Evolutionary conservation across 2,797 vertebrate species (phyloP), one percentile per base, ranked within the genome.

Genomic region (Enteromius treurensis): DNA sequence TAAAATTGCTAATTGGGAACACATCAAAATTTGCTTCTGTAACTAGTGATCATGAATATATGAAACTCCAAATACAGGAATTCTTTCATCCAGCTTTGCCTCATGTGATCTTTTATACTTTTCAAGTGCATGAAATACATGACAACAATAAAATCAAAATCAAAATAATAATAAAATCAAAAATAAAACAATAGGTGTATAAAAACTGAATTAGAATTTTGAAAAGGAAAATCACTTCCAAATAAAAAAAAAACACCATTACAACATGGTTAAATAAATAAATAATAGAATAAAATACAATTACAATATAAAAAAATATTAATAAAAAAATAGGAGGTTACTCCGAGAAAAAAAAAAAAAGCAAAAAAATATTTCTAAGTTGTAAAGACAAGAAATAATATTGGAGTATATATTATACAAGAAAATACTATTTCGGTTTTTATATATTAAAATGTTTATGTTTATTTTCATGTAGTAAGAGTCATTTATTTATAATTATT

Each of bases 1-100:
- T 23, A n/a, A 81, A 47, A 49, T 19, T 23, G 55, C 4, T n/a
- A 37, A 47, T 73, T 81, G 40, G 69, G 42, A 49, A 51, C 21
- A 13, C 40, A 55, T 53, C 2, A 14, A 67, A 68, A 58, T 7
- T 32, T 10, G 47, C 73, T 68, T 82, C n/a, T 49, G 55, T 81
- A 73, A 19, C 26, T 17, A 21, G 40, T 60, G 26, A 58, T 55
- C 0, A 14, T 65, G 19, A 62, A 23, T 45, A 45, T 26, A 32
- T 53, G 4, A 75, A 49, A 84, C 53, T 60, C 34, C n/a, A 10
- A 42, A 55, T 26, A 26, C 15, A 5, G 74, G 53, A 68, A 55
- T 17, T 34, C 17, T 49, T 62, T 40, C 29, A 60, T 40, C 14
- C 75, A 62, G 1, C 37, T 47, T 51, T 23, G 62, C 11, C 65